Conservation (phyloP, 1,140 invertebrate species). For the Scaptomyza graminum region DNA sequence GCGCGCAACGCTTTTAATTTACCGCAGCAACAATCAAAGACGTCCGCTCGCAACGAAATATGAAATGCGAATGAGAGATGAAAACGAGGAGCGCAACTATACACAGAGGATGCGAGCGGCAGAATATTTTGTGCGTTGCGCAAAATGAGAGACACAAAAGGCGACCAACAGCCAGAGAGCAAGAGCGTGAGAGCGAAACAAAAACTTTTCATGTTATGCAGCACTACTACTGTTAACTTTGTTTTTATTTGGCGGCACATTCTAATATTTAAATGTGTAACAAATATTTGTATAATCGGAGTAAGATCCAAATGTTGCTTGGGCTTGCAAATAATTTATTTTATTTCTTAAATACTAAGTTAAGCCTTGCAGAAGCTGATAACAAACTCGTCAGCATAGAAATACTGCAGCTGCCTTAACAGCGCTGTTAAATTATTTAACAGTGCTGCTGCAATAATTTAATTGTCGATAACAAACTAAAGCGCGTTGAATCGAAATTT, state of each 20-base stretch:
- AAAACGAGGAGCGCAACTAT: slow-evolving; percentile 37
- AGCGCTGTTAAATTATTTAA: neutral
- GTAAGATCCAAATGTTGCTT: neutral
- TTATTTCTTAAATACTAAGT: neutral
- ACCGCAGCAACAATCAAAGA: slow-evolving; percentile 43
- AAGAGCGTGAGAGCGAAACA: neutral
- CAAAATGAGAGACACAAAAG: slow-evolving; percentile 13
- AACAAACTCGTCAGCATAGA: neutral
- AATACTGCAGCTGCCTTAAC: neutral
- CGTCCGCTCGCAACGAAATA: slow-evolving; percentile 49
- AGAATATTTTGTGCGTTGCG: slow-evolving; percentile 22
- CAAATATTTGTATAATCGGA: neutral
- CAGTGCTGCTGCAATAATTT: neutral
- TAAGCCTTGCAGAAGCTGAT: too few species aligned
- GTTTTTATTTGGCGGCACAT: slow-evolving; percentile 1
- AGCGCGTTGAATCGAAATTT: slow-evolving; percentile 8
- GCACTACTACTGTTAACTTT: slow-evolving; percentile 14
- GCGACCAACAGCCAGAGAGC: neutral
- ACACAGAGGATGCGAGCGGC: slow-evolving; percentile 26
- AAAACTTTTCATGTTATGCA: neutral
- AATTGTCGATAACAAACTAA: slow-evolving; percentile 11
- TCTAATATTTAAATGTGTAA: neutral
- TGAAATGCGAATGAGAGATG: slow-evolving; percentile 49
- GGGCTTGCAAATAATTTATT: neutral
- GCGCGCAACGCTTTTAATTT: slow-evolving; percentile 43